A percentile compares a stretch with the other conserved stretches of the same genome.
These are phyloP conservation scores for Cherax destructor DNA, from an alignment of 1,140 invertebrate species.

Conservation along the genomic window DNA sequence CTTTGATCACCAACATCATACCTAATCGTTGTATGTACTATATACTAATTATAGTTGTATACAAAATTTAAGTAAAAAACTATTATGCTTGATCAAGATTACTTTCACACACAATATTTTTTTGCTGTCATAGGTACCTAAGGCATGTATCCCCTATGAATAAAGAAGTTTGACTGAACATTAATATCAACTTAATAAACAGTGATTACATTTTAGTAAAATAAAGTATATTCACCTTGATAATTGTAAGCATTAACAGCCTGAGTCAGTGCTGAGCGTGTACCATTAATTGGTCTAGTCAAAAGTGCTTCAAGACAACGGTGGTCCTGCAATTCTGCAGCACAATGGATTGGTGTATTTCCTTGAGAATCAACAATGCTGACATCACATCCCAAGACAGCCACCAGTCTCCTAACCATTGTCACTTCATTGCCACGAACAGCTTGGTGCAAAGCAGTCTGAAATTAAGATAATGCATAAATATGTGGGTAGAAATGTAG, in stretches of 20 bases:
- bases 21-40: no score
- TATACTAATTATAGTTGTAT: no score
- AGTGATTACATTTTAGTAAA: no score
- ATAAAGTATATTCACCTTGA: constrained; percentile 40
- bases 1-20: no score
- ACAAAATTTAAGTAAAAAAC: no score
- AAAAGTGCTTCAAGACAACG: constrained; percentile 57
- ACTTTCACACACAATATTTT: no score
- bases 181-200: not conserved
- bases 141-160: no score
- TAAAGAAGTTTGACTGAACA: not conserved
- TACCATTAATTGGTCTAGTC: constrained; percentile 60
- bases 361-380: constrained; percentile 56
- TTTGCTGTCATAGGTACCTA: no score
- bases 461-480: not conserved
- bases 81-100: no score
- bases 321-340: constrained; percentile 38
- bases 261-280: constrained; percentile 46
- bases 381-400: constrained; percentile 59
- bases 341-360: constrained; percentile 65
- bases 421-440: constrained; percentile 60
- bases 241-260: constrained; percentile 67
- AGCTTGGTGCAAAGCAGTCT: constrained; percentile 67
- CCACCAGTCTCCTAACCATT: constrained; percentile 61
- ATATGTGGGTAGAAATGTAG: no score